Evolutionary conservation across 2,888 invertebrate species (phyloP).

Genomic region (Sycophila texana): DNA sequence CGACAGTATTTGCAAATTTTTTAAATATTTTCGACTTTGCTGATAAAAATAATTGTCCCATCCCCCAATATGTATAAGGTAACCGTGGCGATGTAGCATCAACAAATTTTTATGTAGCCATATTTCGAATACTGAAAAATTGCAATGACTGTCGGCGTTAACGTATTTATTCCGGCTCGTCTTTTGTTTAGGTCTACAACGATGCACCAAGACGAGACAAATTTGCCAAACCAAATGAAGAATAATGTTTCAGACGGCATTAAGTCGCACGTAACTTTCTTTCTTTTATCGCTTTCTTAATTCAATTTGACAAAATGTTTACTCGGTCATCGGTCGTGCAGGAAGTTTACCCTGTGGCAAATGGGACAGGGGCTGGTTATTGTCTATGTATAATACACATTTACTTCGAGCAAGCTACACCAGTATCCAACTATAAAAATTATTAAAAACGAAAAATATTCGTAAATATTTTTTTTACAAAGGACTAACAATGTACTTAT

Average conservation of each 20-base stretch:
- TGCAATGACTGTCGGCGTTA: constrained; percentile 15
- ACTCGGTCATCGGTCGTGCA: constrained; percentile 30
- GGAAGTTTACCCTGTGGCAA: constrained; percentile 55
- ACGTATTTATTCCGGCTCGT: neutral
- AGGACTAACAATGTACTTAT: neutral
- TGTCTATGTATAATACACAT: constrained; percentile 66
- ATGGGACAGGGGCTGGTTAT: constrained; percentile 65
- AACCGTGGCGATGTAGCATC: neutral
- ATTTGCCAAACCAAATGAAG: constrained; percentile 33
- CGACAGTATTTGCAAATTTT: constrained; percentile 38
- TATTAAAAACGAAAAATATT: neutral
- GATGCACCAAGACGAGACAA: constrained; percentile 5
- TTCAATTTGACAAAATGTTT: constrained; percentile 41
- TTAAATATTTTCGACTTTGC: neutral
- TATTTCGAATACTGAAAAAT: constrained; percentile 27
- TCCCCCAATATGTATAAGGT: neutral
- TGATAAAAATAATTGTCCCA: constrained; percentile 41
- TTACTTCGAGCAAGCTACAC: constrained; percentile 55
- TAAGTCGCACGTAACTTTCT: neutral
- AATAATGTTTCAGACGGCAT: neutral
- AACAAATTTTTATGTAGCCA: constrained; percentile 9
- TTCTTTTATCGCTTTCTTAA: constrained; percentile 19
- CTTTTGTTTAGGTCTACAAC: constrained; percentile 8
- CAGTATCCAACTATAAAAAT: constrained; percentile 31
- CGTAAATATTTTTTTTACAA: neutral